phyloP scores from a whole-genome alignment of 2,113 vertebrate species.

The Chloebia gouldiae region DNA sequence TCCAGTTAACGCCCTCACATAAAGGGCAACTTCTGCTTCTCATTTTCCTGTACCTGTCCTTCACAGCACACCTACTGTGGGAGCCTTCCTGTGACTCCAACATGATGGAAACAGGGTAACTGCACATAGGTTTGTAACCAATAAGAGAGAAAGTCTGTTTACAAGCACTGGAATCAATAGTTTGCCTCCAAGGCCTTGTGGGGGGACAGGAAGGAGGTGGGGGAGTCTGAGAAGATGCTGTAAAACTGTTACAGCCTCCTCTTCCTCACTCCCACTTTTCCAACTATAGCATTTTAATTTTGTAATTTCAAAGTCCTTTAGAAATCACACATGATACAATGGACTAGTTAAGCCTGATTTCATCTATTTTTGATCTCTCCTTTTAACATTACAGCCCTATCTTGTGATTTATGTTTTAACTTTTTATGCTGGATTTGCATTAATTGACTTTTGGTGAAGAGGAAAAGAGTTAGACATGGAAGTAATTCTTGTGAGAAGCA shows the following conservation, averaged over 20 bases:
- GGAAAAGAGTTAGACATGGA: fast-evolving
- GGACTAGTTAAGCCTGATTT: background rate
- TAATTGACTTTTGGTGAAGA: background rate
- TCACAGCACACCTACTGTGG: background rate
- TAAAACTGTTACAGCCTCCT: background rate
- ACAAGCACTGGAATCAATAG: background rate
- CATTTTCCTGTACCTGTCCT: background rate
- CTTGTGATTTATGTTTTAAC: background rate
- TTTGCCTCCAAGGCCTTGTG: background rate
- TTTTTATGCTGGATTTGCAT: background rate
- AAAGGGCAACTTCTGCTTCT: background rate
- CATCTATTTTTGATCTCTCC: background rate
- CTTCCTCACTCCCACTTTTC: background rate
- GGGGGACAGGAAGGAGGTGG: background rate
- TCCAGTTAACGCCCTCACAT: background rate
- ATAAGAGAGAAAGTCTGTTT: background rate
- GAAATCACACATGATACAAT: background rate
- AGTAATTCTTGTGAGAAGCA: background rate
- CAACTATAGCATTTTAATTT: background rate
- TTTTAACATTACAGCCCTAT: background rate
- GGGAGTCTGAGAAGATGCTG: background rate
- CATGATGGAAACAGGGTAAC: background rate
- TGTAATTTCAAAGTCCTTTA: background rate
- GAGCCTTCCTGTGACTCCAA: background rate
- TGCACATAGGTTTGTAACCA: background rate